Base-by-base conservation (phyloP, 2,888 invertebrate species). In the Protodeltote pygarga region DNA sequence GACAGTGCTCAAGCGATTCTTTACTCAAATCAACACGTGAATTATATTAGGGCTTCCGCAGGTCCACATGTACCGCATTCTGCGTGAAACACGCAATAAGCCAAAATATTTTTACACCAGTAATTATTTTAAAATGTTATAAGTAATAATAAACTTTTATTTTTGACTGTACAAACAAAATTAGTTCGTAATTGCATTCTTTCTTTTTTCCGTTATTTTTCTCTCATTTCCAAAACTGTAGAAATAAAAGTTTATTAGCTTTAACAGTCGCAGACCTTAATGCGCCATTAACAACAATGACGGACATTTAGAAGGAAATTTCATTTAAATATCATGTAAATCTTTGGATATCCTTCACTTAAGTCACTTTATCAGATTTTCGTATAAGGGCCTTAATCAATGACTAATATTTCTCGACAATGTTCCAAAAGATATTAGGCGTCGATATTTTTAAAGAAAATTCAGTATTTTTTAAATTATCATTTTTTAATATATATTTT, bases 331-430 rank as follows among this genome's bases (percentile, higher is more conserved):
- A n/a, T n/a, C n/a, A n/a, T n/a, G 44, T 49, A 58, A 58, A 49
- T 25, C 33, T 13, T 6, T 14, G 33, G 33, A 40, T 11, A 66
- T 44, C 41, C 47, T 45, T 38, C 39, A 47, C 21, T 35, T 39
- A 44, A 51, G 25, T 52, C 49, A 17, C 24, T 48, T 64, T 61
- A 65, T 65, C 58, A 54, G 47, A 16, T 31, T 11, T 44, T 42
- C n/a, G n/a, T 27, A 10, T n/a, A 4, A 5, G 35, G 9, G 8
- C 21, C 8, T 21, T 21, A 21, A 21, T 3, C 20, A n/a, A n/a
- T n/a, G n/a, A n/a, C n/a, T n/a, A n/a, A n/a, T n/a, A n/a, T n/a
- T n/a, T n/a, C n/a, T n/a, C n/a, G n/a, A n/a, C n/a, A n/a, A n/a
- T n/a, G n/a, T n/a, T n/a, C n/a, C n/a, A n/a, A n/a, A n/a, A n/a